Conservation (phyloP, 2,797 vertebrate genomes). For the Alectoris magna region DNA sequence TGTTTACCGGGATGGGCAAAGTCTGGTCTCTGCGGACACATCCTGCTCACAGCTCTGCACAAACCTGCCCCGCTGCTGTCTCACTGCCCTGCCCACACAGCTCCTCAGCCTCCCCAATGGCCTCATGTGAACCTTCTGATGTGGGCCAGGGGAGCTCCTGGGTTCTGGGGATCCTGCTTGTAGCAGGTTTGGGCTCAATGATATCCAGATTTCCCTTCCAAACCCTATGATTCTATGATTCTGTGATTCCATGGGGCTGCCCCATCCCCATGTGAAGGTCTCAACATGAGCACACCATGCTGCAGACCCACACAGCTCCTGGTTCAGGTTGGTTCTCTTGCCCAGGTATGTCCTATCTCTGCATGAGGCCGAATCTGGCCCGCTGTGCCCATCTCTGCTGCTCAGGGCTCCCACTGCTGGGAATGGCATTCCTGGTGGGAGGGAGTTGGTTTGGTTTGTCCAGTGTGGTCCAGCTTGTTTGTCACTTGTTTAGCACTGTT, state of each 20-base stretch:
- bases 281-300: rapidly evolving
- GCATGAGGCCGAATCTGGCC: not conserved
- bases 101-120: not conserved
- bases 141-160: not conserved
- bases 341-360: rapidly evolving
- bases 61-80: not conserved
- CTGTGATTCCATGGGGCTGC: not conserved
- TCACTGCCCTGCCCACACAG: not conserved
- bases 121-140: not conserved
- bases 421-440: not conserved
- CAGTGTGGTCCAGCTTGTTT: not conserved
- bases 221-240: too few relatives aligned
- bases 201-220: too few relatives aligned
- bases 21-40: not conserved
- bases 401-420: not conserved
- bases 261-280: not conserved
- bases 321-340: rapidly evolving
- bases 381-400: not conserved
- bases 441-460: not conserved
- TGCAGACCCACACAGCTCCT: not conserved
- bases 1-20: slow-evolving; percentile 57
- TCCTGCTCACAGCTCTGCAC: not conserved
- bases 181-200: too few relatives aligned
- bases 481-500: not conserved
- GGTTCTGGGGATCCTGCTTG: not conserved